Conservation (phyloP, 2,888 invertebrate genomes). For the Cylloceria caligata region DNA sequence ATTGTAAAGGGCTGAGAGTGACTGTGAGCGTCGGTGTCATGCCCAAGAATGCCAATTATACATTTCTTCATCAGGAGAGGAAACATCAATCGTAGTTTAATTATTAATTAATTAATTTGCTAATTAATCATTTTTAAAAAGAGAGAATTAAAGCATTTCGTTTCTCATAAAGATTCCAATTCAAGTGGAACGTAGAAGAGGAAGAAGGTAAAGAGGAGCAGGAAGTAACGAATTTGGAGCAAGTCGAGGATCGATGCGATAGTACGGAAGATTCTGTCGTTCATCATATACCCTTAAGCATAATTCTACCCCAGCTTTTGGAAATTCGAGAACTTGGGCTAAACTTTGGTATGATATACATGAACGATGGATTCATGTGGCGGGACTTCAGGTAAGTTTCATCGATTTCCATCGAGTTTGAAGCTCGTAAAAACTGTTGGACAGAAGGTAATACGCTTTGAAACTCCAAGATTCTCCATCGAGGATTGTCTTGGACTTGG, state of each 20-base stretch:
- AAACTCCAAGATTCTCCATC: constrained; percentile 84
- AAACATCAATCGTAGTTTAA: too few species aligned
- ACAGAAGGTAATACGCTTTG: background rate
- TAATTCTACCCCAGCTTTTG: constrained; percentile 86
- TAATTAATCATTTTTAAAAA: background rate
- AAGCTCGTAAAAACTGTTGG: background rate
- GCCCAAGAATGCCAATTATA: too few species aligned
- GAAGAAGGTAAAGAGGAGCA: constrained; percentile 17
- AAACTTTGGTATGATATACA: constrained; percentile 85
- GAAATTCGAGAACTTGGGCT: constrained; percentile 86
- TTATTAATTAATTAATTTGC: too few species aligned
- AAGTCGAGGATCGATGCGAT: constrained; percentile 80
- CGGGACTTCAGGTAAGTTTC: constrained; percentile 86
- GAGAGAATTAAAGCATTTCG: background rate
- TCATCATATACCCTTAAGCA: constrained; percentile 87
- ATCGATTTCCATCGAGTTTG: too few species aligned
- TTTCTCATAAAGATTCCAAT: constrained; percentile 72
- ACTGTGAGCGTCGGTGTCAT: too few species aligned
- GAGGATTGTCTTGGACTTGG: constrained; percentile 87
- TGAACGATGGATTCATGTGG: constrained; percentile 86
- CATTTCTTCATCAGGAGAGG: too few species aligned
- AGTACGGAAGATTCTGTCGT: constrained; percentile 81
- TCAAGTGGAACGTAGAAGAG: constrained; percentile 83
- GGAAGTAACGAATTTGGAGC: constrained; percentile 66
- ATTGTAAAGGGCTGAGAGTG: too few species aligned